phyloP scores from a whole-genome alignment of 1,140 invertebrate genomes.

The Drosophila baimaii region DNA sequence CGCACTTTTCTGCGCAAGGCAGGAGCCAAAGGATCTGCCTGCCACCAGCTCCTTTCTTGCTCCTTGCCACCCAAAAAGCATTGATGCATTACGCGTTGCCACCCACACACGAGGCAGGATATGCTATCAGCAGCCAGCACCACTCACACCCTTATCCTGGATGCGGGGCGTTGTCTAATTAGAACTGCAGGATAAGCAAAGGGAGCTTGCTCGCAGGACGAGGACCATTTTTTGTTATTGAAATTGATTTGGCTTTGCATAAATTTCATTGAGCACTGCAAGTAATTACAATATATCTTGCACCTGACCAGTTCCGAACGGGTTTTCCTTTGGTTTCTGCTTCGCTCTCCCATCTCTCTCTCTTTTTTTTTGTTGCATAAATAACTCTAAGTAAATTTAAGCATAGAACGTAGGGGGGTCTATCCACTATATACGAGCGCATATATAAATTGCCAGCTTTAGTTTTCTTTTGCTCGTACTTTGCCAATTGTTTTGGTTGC shows the following conservation, averaged over 20 bases:
- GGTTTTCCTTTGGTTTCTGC: neutral
- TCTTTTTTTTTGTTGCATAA: constrained; percentile 62
- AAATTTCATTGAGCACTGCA: constrained; percentile 70
- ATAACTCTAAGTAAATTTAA: constrained; percentile 82
- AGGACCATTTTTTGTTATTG: constrained; percentile 64
- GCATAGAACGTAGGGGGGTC: constrained; percentile 35
- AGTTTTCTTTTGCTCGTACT: constrained; percentile 34
- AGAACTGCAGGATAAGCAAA: constrained; percentile 51
- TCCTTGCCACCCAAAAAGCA: constrained; percentile 8
- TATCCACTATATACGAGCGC: constrained; percentile 54
- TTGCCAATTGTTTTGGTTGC: constrained; percentile 51
- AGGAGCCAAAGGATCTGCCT: constrained; percentile 42
- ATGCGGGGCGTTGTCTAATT: constrained; percentile 69
- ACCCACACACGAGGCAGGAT: constrained; percentile 21
- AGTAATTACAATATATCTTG: constrained; percentile 81
- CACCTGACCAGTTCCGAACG: constrained; percentile 29
- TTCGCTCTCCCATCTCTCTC: constrained; percentile 1
- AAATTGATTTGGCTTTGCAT: constrained; percentile 82
- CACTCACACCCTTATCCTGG: constrained; percentile 13
- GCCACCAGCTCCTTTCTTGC: constrained; percentile 14
- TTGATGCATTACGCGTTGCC: constrained; percentile 56
- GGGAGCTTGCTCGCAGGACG: neutral
- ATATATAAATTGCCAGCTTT: constrained; percentile 71
- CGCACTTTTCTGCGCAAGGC: constrained; percentile 78
- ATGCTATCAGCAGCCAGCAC: too few relatives aligned